A percentile compares a stretch with the other conserved stretches of the same genome.
Conservation (phyloP, 2,113 vertebrate species). For the Python bivittatus region DNA sequence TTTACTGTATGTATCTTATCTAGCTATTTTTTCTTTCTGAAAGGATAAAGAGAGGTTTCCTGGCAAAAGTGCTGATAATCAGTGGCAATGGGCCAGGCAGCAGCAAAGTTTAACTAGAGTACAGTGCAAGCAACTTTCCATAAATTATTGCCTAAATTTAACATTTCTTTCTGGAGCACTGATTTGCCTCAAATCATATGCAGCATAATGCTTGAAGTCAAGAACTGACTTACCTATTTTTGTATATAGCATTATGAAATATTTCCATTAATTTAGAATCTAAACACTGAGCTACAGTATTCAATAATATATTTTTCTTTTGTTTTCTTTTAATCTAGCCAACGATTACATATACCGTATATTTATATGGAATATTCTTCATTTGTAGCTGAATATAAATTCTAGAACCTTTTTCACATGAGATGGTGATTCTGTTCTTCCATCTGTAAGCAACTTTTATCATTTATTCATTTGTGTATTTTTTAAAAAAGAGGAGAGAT, state of each 20-base stretch:
- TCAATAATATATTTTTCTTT: neutral
- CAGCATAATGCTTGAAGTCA: neutral
- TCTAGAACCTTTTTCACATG: neutral
- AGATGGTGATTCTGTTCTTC: neutral
- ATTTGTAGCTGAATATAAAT: neutral
- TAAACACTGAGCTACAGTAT: neutral
- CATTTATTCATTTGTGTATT: neutral
- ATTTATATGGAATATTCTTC: neutral
- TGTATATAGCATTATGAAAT: slow-evolving; percentile 1
- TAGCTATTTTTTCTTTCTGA: slow-evolving; percentile 6
- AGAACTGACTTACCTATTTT: neutral
- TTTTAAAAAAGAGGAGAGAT: neutral
- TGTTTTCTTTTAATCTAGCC: neutral
- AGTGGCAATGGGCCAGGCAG: slow-evolving; percentile 6
- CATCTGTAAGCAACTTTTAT: neutral
- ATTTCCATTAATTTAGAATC: neutral
- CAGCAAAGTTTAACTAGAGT: slow-evolving; percentile 27
- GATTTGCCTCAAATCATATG: slow-evolving; percentile 15
- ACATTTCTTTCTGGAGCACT: neutral
- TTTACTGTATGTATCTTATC: neutral
- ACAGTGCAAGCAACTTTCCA: slow-evolving; percentile 6
- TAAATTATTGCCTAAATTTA: slow-evolving; percentile 23
- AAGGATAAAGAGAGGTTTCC: neutral
- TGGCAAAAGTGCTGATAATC: slow-evolving; percentile 20
- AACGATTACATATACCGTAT: neutral